phyloP scores from a whole-genome alignment of 2,888 invertebrate genomes.

The Brenthis hecate region DNA sequence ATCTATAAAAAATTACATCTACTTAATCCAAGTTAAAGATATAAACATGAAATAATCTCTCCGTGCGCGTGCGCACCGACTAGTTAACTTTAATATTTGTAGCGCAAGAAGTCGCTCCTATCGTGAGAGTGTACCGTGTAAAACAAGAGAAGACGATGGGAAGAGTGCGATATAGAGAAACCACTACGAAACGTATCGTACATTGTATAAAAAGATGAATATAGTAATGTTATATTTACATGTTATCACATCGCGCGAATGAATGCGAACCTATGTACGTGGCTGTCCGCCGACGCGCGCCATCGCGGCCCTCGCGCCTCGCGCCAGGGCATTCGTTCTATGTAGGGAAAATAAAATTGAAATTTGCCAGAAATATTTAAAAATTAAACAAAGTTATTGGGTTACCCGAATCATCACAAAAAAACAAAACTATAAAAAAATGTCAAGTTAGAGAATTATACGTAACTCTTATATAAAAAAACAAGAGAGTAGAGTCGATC shows the following conservation, averaged over 20 bases:
- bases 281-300: constrained; percentile 19
- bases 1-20: constrained; percentile 68
- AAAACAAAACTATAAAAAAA: background rate
- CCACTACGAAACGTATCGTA: constrained; percentile 42
- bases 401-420: too few species aligned
- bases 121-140: constrained; percentile 11
- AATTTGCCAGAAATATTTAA: too few species aligned
- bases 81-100: constrained; percentile 3
- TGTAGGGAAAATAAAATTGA: too few species aligned
- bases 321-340: too few species aligned
- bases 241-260: constrained; percentile 62
- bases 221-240: constrained; percentile 65
- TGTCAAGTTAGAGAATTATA: background rate
- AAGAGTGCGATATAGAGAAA: constrained; percentile 39
- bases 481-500: background rate
- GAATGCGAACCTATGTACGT: constrained; percentile 49
- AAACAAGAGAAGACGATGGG: constrained; percentile 41
- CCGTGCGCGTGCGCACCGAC: constrained; percentile 30
- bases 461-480: background rate
- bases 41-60: constrained; percentile 59
- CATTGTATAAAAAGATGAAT: constrained; percentile 69
- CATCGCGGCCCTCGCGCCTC: background rate
- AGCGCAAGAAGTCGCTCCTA: background rate
- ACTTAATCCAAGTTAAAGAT: constrained; percentile 46
- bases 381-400: too few species aligned